These are phyloP conservation scores for Streblospio benedicti DNA, from an alignment of 1,140 invertebrate genomes.

Conservation along the genomic window DNA sequence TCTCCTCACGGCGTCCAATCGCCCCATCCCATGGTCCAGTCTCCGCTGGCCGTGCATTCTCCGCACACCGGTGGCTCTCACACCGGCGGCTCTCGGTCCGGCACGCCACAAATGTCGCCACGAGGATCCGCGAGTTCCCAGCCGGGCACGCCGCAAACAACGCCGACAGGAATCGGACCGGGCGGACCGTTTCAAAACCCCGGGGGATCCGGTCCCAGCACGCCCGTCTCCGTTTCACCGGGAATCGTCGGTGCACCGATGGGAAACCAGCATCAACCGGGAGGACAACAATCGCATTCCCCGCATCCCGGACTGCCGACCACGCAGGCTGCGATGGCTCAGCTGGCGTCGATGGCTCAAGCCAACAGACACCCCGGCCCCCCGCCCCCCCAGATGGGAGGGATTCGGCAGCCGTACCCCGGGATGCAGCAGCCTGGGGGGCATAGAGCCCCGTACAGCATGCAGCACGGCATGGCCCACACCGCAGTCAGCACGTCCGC, in stretches of 20 bases:
- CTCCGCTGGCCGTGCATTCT: background rate
- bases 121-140: background rate
- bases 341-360: background rate
- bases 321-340: background rate
- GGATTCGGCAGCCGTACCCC: background rate
- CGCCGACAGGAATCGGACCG: background rate
- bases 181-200: no score
- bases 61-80: background rate
- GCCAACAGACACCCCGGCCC: background rate
- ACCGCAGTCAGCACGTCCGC: background rate
- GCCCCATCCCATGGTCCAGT: background rate
- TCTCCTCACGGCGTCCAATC: background rate
- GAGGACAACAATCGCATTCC: slow-evolving; percentile 1
- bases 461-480: background rate
- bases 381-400: background rate
- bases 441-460: background rate
- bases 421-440: background rate
- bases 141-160: background rate
- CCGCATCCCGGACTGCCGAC: background rate
- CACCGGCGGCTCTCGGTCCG: background rate
- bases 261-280: no score
- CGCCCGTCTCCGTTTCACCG: no score
- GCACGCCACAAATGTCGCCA: slow-evolving; percentile 12
- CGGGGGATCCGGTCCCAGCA: no score
- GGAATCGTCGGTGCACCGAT: no score